Conservation (phyloP, 2,888 invertebrate genomes). For the Ochropleura plecta region DNA sequence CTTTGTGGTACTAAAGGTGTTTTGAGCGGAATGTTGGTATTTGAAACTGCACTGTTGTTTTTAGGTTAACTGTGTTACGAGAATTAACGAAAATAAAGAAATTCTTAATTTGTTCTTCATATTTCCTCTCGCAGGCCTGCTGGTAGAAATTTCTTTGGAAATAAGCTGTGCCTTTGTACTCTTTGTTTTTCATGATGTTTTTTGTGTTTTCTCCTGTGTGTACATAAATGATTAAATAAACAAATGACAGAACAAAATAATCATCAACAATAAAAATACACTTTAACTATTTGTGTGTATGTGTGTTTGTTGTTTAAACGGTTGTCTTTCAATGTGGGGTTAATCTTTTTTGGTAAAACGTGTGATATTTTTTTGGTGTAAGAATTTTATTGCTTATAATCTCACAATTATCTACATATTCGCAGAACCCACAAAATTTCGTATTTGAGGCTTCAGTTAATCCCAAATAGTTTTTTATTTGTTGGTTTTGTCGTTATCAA, state of each 20-base stretch:
- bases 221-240: too few species aligned
- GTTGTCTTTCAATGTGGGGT: background rate
- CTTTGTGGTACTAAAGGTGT: constrained; percentile 24
- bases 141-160: too few species aligned
- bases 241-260: too few species aligned
- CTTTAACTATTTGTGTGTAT: too few species aligned
- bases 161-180: too few species aligned
- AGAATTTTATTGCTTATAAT: background rate
- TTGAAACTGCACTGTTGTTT: constrained; percentile 15
- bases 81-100: too few species aligned
- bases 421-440: background rate
- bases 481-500: too few species aligned
- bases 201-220: too few species aligned
- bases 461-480: background rate
- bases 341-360: background rate
- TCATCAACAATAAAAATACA: too few species aligned
- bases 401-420: background rate
- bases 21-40: background rate
- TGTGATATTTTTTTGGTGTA: background rate
- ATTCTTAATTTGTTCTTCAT: too few species aligned
- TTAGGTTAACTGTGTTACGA: constrained; percentile 5
- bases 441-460: background rate
- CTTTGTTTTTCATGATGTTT: too few species aligned
- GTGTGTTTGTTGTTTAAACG: background rate
- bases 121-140: too few species aligned